phyloP scores from a whole-genome alignment of 1,140 invertebrate species.

The Geopemphigus sp. region DNA sequence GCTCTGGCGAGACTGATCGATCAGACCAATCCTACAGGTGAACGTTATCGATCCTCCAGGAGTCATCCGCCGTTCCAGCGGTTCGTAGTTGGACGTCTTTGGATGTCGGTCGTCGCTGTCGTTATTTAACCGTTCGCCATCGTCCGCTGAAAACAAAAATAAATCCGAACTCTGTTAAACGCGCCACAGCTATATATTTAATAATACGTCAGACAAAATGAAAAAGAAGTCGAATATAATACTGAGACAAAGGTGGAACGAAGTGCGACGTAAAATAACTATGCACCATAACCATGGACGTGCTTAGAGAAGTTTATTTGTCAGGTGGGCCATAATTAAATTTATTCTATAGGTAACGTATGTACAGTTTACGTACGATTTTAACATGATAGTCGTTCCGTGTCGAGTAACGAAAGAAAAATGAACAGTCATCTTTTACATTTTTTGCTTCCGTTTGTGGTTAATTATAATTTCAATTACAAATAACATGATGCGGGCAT shows the following conservation, averaged over 20 bases:
- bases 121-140: not conserved
- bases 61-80: constrained; percentile 57
- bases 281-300: too few species aligned
- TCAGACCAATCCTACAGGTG: constrained; percentile 58
- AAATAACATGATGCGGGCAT: not conserved
- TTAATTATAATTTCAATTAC: not conserved
- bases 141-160: not conserved
- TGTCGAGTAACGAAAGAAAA: not conserved
- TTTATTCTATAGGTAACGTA: too few species aligned
- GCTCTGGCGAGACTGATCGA: constrained; percentile 54
- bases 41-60: constrained; percentile 58
- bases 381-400: not conserved
- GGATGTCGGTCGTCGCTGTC: not conserved
- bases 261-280: too few species aligned
- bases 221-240: not conserved
- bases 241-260: not conserved
- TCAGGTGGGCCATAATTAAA: too few species aligned
- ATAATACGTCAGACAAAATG: not conserved
- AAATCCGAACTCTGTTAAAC: not conserved
- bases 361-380: not conserved
- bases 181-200: not conserved
- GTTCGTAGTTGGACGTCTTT: constrained; percentile 56
- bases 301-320: too few species aligned
- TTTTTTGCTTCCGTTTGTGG: not conserved
- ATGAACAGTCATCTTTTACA: not conserved